Evolutionary conservation across 2,113 vertebrate species (phyloP).

Genomic region (Mobula birostris): DNA sequence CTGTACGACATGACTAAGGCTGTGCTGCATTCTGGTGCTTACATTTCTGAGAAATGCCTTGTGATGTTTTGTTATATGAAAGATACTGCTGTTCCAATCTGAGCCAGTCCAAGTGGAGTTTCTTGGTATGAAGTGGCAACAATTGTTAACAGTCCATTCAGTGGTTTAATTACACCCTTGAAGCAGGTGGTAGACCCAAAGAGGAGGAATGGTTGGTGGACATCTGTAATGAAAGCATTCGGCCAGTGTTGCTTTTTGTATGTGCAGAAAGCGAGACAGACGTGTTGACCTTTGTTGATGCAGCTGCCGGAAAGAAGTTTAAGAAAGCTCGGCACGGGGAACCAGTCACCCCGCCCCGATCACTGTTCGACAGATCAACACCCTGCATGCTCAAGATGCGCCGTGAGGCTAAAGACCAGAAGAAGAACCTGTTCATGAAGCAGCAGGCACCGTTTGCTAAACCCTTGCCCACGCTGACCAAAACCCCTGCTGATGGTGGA

Average conservation of each 20-base stretch:
- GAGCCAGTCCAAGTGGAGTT: too few relatives aligned
- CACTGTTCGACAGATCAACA: slow-evolving; percentile 78
- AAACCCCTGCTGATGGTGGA: slow-evolving; percentile 72
- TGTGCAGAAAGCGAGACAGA: background rate
- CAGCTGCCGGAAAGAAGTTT: slow-evolving; percentile 70
- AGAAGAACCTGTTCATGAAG: slow-evolving; percentile 83
- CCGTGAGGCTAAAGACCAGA: slow-evolving; percentile 81
- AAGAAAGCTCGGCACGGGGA: slow-evolving; percentile 86
- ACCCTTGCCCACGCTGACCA: slow-evolving; percentile 76
- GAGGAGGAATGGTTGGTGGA: background rate
- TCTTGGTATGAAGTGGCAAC: too few relatives aligned
- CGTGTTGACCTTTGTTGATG: slow-evolving; percentile 3
- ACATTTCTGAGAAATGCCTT: too few relatives aligned
- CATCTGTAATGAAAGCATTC: background rate
- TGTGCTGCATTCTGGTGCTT: too few relatives aligned
- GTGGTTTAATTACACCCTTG: background rate
- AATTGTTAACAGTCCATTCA: background rate
- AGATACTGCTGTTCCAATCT: too few relatives aligned
- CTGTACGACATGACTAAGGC: too few relatives aligned
- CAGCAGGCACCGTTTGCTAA: slow-evolving; percentile 83
- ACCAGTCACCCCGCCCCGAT: slow-evolving; percentile 79
- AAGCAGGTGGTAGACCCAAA: background rate
- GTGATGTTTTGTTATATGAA: too few relatives aligned
- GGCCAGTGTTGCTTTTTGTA: background rate
- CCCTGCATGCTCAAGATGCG: slow-evolving; percentile 78